Evolutionary conservation across 37 sponge, comb jelly and placozoan species (phyloP), one percentile per base, ranked within the genome.

Genomic region (Oscarella lobularis): DNA sequence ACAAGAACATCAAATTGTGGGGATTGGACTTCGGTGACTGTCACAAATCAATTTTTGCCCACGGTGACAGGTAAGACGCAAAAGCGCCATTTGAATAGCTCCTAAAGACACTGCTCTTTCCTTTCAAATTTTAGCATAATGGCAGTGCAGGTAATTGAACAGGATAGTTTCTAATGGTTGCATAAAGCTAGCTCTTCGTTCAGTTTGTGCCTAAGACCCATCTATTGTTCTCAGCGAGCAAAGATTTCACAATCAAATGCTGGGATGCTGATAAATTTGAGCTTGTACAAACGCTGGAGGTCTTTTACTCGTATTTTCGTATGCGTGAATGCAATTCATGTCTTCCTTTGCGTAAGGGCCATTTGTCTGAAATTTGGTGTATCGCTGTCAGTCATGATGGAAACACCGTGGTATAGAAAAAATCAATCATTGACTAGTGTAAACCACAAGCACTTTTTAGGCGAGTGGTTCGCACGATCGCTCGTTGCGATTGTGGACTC

Each of bases 11-110:
- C 40, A 88, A 88, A 39, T 85, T 98, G 0, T 98, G 99, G 99
- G 95, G 95, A 0, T 74, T 94, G 30, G 99, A 98, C 66, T 98
- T 85, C 83, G 99, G 99, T 2, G 95, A 98, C 65, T 98, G 99
- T 55, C 95, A 94, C 78, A 81, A 84, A 67, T 98, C 99, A 1
- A 76, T 98, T n/a, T 94, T 94, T 86, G 95, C 92, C 40, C 99
- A 98, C 40, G 85, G 88, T 74, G 87, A 94, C 67, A 90, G 92
- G 38, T 68, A 14, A 68, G 6, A n/a, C n/a, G n/a, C n/a, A n/a
- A n/a, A n/a, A n/a, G n/a, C n/a, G n/a, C n/a, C n/a, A n/a, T n/a
- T n/a, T n/a, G n/a, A n/a, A n/a, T n/a, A n/a, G n/a, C n/a, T n/a
- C n/a, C n/a, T n/a, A n/a, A n/a, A n/a, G n/a, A n/a, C n/a, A n/a